Percentiles rank a stretch among this genome's conserved stretches.
phyloP scores from a whole-genome alignment of 30 jellyfish, hydroid and myxozoan genomes.

The Chrysaora quinquecirrha region DNA sequence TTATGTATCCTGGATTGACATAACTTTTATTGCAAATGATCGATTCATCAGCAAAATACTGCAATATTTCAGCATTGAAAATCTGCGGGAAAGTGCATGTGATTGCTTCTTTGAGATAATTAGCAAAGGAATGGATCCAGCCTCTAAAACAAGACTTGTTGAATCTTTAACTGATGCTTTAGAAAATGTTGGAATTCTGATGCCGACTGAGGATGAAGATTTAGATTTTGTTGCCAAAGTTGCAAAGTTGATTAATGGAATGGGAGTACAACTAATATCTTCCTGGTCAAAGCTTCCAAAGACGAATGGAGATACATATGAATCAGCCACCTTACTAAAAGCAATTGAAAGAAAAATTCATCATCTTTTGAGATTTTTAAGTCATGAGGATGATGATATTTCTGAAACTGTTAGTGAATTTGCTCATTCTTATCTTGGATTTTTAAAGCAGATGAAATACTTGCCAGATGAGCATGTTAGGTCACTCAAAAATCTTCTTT shows the following conservation, averaged over 20 bases:
- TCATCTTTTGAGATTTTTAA: constrained; percentile 80
- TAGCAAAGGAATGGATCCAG: constrained; percentile 96
- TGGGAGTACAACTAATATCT: constrained; percentile 89
- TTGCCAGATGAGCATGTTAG: constrained; percentile 7
- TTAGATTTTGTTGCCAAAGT: constrained; percentile 75
- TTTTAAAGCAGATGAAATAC: constrained; percentile 58
- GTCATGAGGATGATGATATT: constrained; percentile 95
- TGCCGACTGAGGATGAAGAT: constrained; percentile 70
- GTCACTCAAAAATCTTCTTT: constrained; percentile 48
- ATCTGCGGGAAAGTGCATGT: constrained; percentile 86
- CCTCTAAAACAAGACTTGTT: constrained; percentile 77
- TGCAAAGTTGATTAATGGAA: constrained; percentile 82
- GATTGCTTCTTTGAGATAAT: constrained; percentile 85
- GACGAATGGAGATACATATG: constrained; percentile 38
- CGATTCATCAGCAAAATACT: constrained; percentile 77
- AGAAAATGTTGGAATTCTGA: constrained; percentile 74
- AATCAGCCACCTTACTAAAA: constrained; percentile 48
- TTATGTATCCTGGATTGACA: constrained; percentile 92
- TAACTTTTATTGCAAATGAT: constrained; percentile 84
- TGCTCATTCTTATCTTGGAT: constrained; percentile 85
- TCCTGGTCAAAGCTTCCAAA: constrained; percentile 83
- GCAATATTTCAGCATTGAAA: constrained; percentile 61
- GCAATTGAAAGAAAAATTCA: constrained; percentile 85
- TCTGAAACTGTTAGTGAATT: constrained; percentile 90
- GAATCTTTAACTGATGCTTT: constrained; percentile 83